A percentile compares a stretch with the other conserved stretches of the same genome.
phyloP scores from a whole-genome alignment of 2,888 invertebrate species.

The Cynaeus angustus region DNA sequence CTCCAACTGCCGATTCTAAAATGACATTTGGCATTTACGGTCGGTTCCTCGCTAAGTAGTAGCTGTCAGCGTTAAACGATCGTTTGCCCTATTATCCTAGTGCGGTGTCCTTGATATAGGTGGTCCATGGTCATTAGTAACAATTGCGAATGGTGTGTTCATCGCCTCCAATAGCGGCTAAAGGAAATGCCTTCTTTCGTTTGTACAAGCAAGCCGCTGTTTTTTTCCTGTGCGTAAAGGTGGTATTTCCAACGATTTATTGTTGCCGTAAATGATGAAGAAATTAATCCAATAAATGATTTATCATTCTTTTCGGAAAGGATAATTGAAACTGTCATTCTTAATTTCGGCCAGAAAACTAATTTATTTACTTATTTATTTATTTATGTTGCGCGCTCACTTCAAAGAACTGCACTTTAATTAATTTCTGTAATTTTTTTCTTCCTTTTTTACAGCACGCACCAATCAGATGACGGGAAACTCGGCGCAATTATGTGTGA shows the following conservation, averaged over 20 bases:
- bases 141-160: conserved; percentile 35
- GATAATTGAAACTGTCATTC: conserved; percentile 42
- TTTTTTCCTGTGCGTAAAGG: conserved; percentile 24
- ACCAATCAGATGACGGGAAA: conserved; percentile 13
- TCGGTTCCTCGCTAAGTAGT: conserved; percentile 10
- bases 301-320: conserved; percentile 41
- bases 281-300: conserved; percentile 44
- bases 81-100: conserved; percentile 53
- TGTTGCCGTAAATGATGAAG: conserved; percentile 31
- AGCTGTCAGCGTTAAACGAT: conserved; percentile 54
- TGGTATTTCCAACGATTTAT: conserved; percentile 27
- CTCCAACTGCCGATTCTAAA: too few relatives aligned
- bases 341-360: conserved; percentile 33
- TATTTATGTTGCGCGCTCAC: conserved; percentile 23
- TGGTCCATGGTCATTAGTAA: conserved; percentile 41
- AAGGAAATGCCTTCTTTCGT: conserved; percentile 33
- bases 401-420: conserved; percentile 46
- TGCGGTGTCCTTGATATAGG: conserved; percentile 50
- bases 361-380: conserved; percentile 43
- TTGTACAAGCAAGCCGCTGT: conserved; percentile 1
- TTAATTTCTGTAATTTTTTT: conserved; percentile 47
- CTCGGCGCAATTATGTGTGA: conserved; percentile 7
- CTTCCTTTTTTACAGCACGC: neutral
- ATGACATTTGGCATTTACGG: conserved; percentile 3
- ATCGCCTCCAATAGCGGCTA: conserved; percentile 16